Evolutionary conservation across 2,113 vertebrate genomes (phyloP).

Genomic region (Python bivittatus): DNA sequence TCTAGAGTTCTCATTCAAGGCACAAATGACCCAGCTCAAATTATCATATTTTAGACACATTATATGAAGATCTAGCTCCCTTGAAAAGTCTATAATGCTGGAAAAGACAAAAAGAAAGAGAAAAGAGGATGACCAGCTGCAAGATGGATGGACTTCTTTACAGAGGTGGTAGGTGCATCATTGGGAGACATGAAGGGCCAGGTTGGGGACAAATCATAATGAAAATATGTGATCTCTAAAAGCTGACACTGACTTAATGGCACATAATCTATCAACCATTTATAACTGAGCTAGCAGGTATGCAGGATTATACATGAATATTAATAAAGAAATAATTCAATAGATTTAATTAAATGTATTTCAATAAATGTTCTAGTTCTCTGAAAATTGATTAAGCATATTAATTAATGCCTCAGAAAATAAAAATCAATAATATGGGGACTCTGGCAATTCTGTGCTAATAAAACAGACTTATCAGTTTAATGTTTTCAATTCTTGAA

Average conservation of each 20-base stretch:
- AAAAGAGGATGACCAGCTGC: background rate
- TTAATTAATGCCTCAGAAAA: background rate
- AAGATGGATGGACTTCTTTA: background rate
- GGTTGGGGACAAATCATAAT: background rate
- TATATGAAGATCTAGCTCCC: background rate
- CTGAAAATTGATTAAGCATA: background rate
- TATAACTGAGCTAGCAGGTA: background rate
- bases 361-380: background rate
- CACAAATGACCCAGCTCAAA: background rate
- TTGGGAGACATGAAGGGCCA: background rate
- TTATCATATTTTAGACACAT: background rate
- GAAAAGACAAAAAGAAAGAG: background rate
- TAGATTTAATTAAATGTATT: background rate
- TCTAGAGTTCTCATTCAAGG: background rate
- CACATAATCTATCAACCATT: background rate
- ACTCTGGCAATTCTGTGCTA: background rate
- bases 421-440: background rate
- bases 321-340: background rate
- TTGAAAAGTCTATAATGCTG: background rate
- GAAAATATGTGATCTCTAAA: background rate
- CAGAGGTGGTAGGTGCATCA: background rate
- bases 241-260: background rate
- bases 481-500: background rate
- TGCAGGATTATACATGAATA: rapidly evolving
- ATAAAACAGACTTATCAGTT: background rate